Base-by-base conservation (phyloP, 2,797 vertebrate species). In the Gadopsis bispinosus region DNA sequence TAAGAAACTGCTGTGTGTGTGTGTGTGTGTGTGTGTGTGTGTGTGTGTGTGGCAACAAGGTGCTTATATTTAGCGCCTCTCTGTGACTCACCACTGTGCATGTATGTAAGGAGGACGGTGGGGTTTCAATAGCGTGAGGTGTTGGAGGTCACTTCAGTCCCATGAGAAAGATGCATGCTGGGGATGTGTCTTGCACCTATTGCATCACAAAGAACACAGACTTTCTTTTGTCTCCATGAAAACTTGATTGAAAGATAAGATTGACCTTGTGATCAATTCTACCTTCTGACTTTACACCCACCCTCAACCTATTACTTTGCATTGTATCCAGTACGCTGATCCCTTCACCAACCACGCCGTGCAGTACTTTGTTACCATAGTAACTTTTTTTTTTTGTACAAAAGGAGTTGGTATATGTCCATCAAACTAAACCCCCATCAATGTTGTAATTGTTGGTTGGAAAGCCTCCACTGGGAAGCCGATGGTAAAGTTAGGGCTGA, bases 301-400 rank as follows among this genome's bases (percentile, higher is more conserved):
- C 78, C 33, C 55, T 55, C 29, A 65, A 59, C 50, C 60, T 64
- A 65, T 81, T 72, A 41, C 62, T 63, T 80, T 75, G 45, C 39
- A 53, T 83, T 74, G 39, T 81, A 47, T 62, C 48, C 69, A 43
- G 37, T 33, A 37, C 3, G n/a, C 33, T 73, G 26, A 31, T 67
- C 69, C 50, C 73, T 71, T 72, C 70, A 80, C 60, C 83, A 69
- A 37, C 76, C 77, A 76, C 63, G 51, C 68, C 65, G 73, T 65
- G 66, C 77, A 59, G 63, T 75, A 88, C 85, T 91, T 86, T 92
- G 92, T 93, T 86, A 89, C 93, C 93, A 94, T 94, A 86, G 92
- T 84, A 89, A 93, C 90, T 66, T 69, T 54, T 43, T 72, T 72
- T 75, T 79, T 59, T 26, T 26, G 26, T 59, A 48, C 73, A 68